Conservation (phyloP, 2,888 invertebrate species). For the Odontocolon sp. region DNA sequence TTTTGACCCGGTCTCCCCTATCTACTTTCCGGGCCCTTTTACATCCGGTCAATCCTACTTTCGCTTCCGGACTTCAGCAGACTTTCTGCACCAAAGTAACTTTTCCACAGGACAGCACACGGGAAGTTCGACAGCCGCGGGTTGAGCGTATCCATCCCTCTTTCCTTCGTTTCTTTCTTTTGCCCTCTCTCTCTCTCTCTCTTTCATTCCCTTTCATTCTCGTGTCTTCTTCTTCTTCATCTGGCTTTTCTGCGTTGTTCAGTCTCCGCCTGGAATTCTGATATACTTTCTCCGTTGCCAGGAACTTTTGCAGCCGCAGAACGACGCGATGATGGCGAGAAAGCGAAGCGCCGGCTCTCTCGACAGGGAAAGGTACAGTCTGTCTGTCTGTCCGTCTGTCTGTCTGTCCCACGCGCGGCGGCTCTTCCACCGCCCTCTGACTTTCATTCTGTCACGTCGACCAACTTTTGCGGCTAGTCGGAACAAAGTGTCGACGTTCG, state of each 20-base stretch:
- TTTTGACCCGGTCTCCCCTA: no score
- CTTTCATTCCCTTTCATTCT: no score
- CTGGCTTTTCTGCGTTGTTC: background rate
- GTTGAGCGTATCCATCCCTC: background rate
- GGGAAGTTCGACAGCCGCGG: background rate
- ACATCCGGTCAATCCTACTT: slow-evolving; percentile 22
- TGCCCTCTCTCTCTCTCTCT: no score
- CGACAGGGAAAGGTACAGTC: background rate
- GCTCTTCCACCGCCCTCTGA: background rate
- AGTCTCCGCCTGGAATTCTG: background rate
- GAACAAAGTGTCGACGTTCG: background rate
- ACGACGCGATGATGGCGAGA: background rate
- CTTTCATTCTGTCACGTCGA: background rate
- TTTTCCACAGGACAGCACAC: background rate
- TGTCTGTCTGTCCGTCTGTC: no score
- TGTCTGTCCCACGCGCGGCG: no score
- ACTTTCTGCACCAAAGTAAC: background rate
- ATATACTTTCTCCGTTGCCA: background rate
- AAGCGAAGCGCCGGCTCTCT: background rate
- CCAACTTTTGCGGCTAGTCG: background rate
- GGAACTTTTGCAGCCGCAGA: background rate
- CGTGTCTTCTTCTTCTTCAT: background rate
- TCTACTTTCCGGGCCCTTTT: no score
- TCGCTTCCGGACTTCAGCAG: slow-evolving; percentile 1
- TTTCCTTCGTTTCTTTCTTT: background rate